Base-by-base conservation (phyloP, 35 echinoderm and acorn worm species). In the Holothuria glaberrima region DNA sequence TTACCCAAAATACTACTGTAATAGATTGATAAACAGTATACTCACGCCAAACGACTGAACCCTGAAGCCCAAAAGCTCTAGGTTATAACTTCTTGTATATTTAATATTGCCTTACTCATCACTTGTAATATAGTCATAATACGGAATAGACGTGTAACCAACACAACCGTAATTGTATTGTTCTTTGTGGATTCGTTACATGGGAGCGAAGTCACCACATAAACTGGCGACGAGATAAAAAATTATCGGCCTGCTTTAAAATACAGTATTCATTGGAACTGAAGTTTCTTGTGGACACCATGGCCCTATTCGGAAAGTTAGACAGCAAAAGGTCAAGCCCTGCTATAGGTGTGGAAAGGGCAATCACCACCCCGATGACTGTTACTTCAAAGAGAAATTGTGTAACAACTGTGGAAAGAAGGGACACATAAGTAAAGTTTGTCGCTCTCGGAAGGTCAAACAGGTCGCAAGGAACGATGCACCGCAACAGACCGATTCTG, bases 401-500 rank as follows among this genome's bases (percentile, higher is more conserved):
- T 90, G 88, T 54, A 94, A 58, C 63, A 90, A 36, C 33, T 94
- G 88, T 90, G 76, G 67, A 30, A 90, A 94, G 88, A 64, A 82
- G 66, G 92, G 93, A 5, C 88, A 94, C 64, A 91, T 94, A 36
- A 74, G 86, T 63, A 90, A 90, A 67, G 83, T 70, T 18, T 90
- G 93, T 33, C 83, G 73, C 48, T 21, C 80, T 13, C 38, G 46
- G 14, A 35, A 31, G 16, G 74, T 78, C 18, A 78, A 78, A 14
- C 12, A 14, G 33, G 14, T 44, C 3, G 74, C 27, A 22, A 41
- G 44, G 9, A 25, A 78, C 36, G 4, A 5, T 25, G 29, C 59
- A 24, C 13, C 9, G 20, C 25, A 18, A 13, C 29, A 9, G 22
- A 78, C 17, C 4, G 19, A n/a, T n/a, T n/a, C n/a, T n/a, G n/a